Conservation (phyloP, 1,140 invertebrate genomes). For the Brachionus rotundiformis region DNA sequence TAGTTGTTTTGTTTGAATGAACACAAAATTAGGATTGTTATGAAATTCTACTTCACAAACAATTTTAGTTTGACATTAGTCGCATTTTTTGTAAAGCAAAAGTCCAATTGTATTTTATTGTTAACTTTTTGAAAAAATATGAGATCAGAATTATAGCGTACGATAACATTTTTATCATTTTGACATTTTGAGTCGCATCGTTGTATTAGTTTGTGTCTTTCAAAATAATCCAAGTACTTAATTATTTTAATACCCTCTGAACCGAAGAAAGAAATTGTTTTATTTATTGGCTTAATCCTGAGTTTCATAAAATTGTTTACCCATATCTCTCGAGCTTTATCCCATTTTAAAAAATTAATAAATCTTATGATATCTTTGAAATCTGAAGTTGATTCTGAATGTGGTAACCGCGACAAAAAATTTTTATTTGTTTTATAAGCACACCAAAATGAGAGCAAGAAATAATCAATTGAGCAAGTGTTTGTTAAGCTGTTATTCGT, state of each 20-base stretch:
- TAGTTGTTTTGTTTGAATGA: neutral
- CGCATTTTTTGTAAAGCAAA: neutral
- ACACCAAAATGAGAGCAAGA: neutral
- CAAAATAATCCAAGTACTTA: neutral
- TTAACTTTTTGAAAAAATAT: slow-evolving; percentile 1
- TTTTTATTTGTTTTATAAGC: neutral
- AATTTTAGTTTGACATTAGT: neutral
- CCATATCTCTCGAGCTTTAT: neutral
- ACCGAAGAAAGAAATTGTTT: neutral
- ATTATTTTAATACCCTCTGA: neutral
- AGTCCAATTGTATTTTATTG: neutral
- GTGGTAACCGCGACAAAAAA: neutral
- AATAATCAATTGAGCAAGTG: neutral
- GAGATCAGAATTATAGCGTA: neutral
- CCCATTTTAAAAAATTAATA: slow-evolving; percentile 8
- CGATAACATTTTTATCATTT: neutral
- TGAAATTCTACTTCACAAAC: neutral
- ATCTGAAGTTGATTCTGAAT: neutral
- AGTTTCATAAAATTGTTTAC: neutral
- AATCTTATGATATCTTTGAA: neutral
- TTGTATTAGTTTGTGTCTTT: neutral
- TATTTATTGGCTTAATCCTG: neutral
- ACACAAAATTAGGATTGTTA: neutral
- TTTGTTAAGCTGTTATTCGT: neutral
- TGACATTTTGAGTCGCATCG: neutral